Evolutionary conservation across 1,140 invertebrate genomes (phyloP).

Genomic region (Meteorus sp.): DNA sequence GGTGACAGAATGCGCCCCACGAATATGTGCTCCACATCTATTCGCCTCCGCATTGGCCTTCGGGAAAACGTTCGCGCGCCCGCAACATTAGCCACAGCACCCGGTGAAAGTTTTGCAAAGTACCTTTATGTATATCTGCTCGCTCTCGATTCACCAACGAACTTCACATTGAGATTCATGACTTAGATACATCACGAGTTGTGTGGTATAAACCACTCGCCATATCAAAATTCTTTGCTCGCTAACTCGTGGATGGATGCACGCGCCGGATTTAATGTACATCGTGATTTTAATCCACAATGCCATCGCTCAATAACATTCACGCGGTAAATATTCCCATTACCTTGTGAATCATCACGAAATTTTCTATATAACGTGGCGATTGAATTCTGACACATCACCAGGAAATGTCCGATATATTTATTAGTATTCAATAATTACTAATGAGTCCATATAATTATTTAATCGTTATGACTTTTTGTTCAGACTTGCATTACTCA

Average conservation of each 20-base stretch:
- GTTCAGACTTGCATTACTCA: too few species aligned
- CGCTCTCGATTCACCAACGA: constrained; percentile 40
- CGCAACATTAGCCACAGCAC: neutral
- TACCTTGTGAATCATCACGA: too few species aligned
- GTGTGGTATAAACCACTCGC: neutral
- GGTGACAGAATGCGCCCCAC: constrained; percentile 14
- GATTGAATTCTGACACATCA: too few species aligned
- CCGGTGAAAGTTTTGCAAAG: constrained; percentile 38
- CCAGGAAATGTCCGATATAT: too few species aligned
- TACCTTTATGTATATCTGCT: constrained; percentile 23
- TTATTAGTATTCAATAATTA: too few species aligned
- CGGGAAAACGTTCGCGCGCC: neutral
- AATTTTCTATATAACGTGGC: too few species aligned
- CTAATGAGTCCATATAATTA: too few species aligned
- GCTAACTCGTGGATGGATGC: neutral
- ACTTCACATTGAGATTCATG: constrained; percentile 44
- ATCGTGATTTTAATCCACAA: neutral
- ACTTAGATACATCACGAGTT: constrained; percentile 37
- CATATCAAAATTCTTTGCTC: neutral
- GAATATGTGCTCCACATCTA: constrained; percentile 21
- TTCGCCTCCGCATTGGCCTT: constrained; percentile 19
- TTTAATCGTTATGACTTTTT: too few species aligned
- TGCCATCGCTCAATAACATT: neutral
- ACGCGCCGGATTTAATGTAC: neutral
- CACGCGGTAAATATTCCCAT: too few species aligned